Percentiles rank a stretch among this genome's conserved stretches.
Evolutionary conservation across 1,140 invertebrate genomes (phyloP).

Genomic region (Dreissena polymorpha): DNA sequence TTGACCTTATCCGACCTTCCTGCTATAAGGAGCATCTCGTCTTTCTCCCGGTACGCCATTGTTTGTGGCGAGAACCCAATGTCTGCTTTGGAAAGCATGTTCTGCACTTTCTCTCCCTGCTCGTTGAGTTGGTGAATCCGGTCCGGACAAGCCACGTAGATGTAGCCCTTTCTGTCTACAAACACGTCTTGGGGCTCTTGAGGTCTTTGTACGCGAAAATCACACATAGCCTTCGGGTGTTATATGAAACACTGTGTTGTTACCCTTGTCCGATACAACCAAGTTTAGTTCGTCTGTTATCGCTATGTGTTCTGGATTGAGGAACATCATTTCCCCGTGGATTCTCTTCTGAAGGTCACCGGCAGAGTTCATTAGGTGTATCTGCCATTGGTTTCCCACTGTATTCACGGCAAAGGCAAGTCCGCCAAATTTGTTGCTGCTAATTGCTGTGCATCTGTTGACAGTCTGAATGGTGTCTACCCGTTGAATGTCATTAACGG

Average conservation of each 20-base stretch:
- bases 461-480: constrained; percentile 43
- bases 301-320: constrained; percentile 42
- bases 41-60: constrained; percentile 17
- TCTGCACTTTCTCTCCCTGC: constrained; percentile 36
- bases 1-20: constrained; percentile 43
- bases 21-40: constrained; percentile 24
- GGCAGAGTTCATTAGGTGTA: constrained; percentile 39
- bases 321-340: constrained; percentile 26
- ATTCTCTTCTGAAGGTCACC: constrained; percentile 39
- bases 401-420: constrained; percentile 31
- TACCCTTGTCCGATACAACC: constrained; percentile 35
- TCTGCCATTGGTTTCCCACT: constrained; percentile 46
- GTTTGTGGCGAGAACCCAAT: constrained; percentile 33
- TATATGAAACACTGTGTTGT: constrained; percentile 41
- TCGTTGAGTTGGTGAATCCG: constrained; percentile 43
- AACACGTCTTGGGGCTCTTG: constrained; percentile 35
- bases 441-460: constrained; percentile 38
- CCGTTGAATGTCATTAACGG: constrained; percentile 16
- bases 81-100: constrained; percentile 41
- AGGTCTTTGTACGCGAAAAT: constrained; percentile 48
- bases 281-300: constrained; percentile 34
- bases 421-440: constrained; percentile 36
- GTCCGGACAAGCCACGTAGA: constrained; percentile 31
- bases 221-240: constrained; percentile 47
- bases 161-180: constrained; percentile 39